These are phyloP conservation scores for Gallinago solitaria DNA, from an alignment of 2,797 vertebrate species.

Conservation along the genomic window DNA sequence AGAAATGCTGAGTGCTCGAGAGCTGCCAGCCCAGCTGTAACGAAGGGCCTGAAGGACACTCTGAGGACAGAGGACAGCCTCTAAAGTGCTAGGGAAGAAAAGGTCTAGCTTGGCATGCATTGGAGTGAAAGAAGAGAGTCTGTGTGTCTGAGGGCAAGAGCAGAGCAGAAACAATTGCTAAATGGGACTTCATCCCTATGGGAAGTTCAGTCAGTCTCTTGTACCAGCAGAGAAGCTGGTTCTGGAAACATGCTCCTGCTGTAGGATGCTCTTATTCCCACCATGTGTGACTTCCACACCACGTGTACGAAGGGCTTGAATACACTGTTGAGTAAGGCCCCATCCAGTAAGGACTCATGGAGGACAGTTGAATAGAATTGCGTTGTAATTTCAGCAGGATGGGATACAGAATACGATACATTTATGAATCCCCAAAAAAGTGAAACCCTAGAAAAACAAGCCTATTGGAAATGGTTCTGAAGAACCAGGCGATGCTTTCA, in stretches of 20 bases:
- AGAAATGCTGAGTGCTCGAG: background rate
- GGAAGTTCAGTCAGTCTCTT: background rate
- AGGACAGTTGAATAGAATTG: background rate
- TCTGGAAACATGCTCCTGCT: background rate
- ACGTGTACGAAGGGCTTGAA: background rate
- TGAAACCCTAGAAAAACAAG: background rate
- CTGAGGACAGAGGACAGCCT: background rate
- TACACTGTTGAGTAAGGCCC: background rate
- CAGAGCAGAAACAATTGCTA: background rate
- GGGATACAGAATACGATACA: background rate
- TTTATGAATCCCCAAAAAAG: background rate
- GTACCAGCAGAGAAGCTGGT: background rate
- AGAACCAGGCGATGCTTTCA: background rate
- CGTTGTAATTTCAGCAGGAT: background rate
- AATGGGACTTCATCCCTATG: background rate
- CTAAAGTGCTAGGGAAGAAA: background rate
- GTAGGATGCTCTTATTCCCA: background rate
- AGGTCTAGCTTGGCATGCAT: background rate
- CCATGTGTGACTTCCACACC: background rate
- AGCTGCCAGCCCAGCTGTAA: background rate
- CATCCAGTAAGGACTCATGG: background rate
- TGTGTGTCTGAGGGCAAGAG: background rate
- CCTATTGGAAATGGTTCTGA: background rate
- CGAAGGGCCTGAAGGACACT: background rate
- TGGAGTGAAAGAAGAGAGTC: background rate